Evolutionary conservation across 2,888 invertebrate genomes (phyloP).

Genomic region (Acrobasis consociella): DNA sequence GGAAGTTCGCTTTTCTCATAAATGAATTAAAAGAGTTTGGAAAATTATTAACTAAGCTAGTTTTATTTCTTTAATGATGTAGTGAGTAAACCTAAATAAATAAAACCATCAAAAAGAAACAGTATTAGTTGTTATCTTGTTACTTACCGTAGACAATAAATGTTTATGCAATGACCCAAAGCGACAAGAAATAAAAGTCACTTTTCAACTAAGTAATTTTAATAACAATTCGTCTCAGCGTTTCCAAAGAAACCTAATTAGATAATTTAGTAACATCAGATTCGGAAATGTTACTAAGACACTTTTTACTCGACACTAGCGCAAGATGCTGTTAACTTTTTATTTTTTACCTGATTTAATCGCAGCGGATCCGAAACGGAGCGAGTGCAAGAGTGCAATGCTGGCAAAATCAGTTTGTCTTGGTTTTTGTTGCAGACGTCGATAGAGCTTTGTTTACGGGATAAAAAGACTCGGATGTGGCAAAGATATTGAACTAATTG

Average conservation of each 20-base stretch:
- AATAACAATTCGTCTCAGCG: constrained; percentile 20
- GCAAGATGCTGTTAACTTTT: constrained; percentile 11
- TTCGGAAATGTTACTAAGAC: too few relatives aligned
- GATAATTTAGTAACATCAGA: constrained; percentile 8
- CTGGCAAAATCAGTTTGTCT: constrained; percentile 21
- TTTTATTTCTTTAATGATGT: too few relatives aligned
- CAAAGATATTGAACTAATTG: too few relatives aligned
- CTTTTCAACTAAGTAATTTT: constrained; percentile 2
- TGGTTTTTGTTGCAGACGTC: not conserved
- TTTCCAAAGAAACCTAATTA: constrained; percentile 33
- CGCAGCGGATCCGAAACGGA: not conserved
- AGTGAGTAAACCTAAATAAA: too few relatives aligned
- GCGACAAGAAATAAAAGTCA: not conserved
- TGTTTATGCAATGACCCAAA: not conserved
- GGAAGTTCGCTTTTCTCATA: too few relatives aligned
- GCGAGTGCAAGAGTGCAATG: constrained; percentile 25
- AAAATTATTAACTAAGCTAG: too few relatives aligned
- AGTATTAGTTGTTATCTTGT: too few relatives aligned
- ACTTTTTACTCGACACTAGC: too few relatives aligned
- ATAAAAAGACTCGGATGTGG: too few relatives aligned
- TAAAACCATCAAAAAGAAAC: too few relatives aligned
- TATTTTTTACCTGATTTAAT: constrained; percentile 8
- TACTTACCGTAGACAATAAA: not conserved
- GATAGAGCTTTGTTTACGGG: too few relatives aligned
- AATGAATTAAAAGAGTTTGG: too few relatives aligned